Evolutionary conservation across 2,797 vertebrate genomes (phyloP), one percentile per base, ranked within the genome.

Genomic region (Huso huso): DNA sequence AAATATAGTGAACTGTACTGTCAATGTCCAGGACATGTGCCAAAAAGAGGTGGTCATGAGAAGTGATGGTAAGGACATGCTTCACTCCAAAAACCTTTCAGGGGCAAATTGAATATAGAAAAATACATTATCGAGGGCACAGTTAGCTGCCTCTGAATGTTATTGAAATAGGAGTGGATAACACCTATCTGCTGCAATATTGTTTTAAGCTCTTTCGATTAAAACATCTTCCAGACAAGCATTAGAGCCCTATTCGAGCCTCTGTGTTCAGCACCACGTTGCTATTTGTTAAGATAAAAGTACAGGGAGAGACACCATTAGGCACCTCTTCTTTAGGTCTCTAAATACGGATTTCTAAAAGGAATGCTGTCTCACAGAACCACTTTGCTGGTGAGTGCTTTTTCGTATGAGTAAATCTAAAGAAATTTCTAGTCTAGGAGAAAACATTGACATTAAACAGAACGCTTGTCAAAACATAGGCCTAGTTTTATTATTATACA

Each of bases 1-100:
- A 73, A 96, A 91, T 81, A 91, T 99, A 1, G 96, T 97, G 70
- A 99, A 99, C 79, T 99, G 96, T 80, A 99, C 96, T 0, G 94
- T 97, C 76, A 99, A 99, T 1, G 96, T 99, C 6, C 96, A 99
- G 86, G 93, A 99, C 80, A 96, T 93, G 88, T 99, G 96, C 77
- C 96, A 98, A 87, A 97, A 96, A 78, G 96, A 99, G 86, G 94
- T 99, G 50, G 92, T 98, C 86, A 92, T 97, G 72, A 92, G 93
- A 83, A 89, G 92, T 61, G 91, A 96, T 1, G 96, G 96, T 99
- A 82, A 88, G 91, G 65, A 49, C 53, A 64, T 63, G 51, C 50
- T 3, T 37, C 23, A 37, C 23, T 37, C 23, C 23, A 37, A 4
- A 66, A 66, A 57, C 2, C 23, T 37, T 37, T 37, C 23, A 37